Base-by-base conservation (phyloP, 2,888 invertebrate species). In the Ptilodon capucinus region DNA sequence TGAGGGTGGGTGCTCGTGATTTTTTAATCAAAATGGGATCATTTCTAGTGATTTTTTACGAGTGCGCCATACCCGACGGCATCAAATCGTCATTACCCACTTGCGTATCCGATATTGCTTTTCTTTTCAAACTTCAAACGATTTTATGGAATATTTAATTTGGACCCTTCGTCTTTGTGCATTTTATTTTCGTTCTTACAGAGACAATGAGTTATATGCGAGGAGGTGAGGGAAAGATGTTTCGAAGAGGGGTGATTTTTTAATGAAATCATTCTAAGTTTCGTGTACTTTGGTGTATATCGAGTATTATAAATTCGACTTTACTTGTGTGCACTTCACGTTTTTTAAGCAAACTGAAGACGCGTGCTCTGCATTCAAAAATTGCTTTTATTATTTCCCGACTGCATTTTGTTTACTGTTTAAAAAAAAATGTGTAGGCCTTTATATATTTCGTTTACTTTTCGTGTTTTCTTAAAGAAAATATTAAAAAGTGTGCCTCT, bases 1-100 rank as follows among this genome's bases (percentile, higher is more conserved):
- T 77, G 66, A 80, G 86, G 86, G 86, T 84, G 85, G 74, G 74
- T 71, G 74, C 73, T 76, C 74, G 83, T 90, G 90, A 90, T 88
- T 91, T 89, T 91, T 90, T 91, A 90, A 91, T 91, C 89, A 91
- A 89, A 90, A 90, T 86, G 79, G 86, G 83, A 87, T 87, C 87
- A 86, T 85, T 87, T 82, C 86, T 86, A 88, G 89, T 89, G 89
- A 88, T 88, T 89, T 88, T 91, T 89, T 89, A 90, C 87, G 90
- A 90, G 81, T 79, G 77, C 76, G 77, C 83, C 86, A 80, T 85
- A 86, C 79, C n/a, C 73, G 82, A 57, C 74, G 76, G 81, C 81
- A 89, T 91, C 88, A 90, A 89, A 89, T 77, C 74, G 84, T 90
- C 90, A 86, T 91, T 89, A 91, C 86, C 77, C 88, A 86, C 82